Evolutionary conservation across 2,888 invertebrate genomes (phyloP).

Genomic region (Spialia ferax): DNA sequence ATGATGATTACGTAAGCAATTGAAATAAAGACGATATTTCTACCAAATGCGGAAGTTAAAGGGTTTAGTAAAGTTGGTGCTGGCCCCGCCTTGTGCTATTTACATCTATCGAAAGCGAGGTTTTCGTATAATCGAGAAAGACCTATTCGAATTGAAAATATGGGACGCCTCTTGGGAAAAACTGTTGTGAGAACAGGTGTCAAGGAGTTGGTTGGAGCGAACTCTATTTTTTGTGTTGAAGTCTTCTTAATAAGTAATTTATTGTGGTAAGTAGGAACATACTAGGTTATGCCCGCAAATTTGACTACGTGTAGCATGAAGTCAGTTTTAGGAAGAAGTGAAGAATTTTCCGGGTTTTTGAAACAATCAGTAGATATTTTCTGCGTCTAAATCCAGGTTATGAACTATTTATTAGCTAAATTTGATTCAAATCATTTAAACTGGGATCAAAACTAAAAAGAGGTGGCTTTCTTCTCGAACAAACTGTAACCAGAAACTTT

Average conservation of each 20-base stretch:
- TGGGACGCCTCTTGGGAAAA: constrained; percentile 73
- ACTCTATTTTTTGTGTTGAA: constrained; percentile 17
- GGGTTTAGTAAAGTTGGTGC: constrained; percentile 54
- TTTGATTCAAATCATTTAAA: too few species aligned
- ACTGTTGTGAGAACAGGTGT: constrained; percentile 54
- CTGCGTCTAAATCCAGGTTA: too few species aligned
- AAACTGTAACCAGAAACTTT: too few species aligned
- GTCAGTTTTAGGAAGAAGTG: too few species aligned
- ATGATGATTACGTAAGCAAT: constrained; percentile 29
- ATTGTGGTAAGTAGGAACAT: neutral
- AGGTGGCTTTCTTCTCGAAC: too few species aligned
- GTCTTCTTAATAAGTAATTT: constrained; percentile 10
- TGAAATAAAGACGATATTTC: constrained; percentile 37
- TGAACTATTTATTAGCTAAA: too few species aligned
- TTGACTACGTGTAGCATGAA: too few species aligned
- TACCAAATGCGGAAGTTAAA: neutral
- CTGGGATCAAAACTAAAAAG: too few species aligned
- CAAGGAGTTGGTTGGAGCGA: constrained; percentile 36
- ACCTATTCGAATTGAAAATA: constrained; percentile 77
- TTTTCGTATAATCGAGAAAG: constrained; percentile 74
- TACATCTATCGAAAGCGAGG: constrained; percentile 57
- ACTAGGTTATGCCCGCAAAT: too few species aligned
- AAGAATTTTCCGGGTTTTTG: too few species aligned
- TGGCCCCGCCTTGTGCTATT: constrained; percentile 62
- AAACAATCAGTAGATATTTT: too few species aligned